phyloP scores from a whole-genome alignment of 2,888 invertebrate genomes.

The Rhingia rostrata region DNA sequence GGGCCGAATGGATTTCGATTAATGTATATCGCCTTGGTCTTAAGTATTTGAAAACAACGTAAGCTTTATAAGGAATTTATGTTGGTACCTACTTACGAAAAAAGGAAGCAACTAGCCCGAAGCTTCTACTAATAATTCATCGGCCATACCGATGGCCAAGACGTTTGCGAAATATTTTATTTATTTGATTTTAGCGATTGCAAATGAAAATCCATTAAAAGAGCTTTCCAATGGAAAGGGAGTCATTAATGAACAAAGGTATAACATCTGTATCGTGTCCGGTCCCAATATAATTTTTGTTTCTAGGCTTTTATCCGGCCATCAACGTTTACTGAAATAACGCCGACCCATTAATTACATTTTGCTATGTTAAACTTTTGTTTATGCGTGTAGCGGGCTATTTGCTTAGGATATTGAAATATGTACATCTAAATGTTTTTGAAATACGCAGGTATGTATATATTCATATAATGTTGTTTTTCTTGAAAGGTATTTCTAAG shows the following conservation, averaged over 20 bases:
- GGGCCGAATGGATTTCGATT: constrained; percentile 72
- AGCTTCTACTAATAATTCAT: constrained; percentile 53
- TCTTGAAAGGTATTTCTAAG: too few relatives aligned
- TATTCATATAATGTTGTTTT: too few relatives aligned
- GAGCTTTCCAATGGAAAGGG: constrained; percentile 10
- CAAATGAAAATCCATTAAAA: constrained; percentile 66
- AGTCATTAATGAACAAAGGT: too few relatives aligned
- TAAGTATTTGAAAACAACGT: constrained; percentile 34
- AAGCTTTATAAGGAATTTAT: constrained; percentile 47
- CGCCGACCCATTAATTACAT: not conserved
- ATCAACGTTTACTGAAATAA: not conserved
- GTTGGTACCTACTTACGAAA: constrained; percentile 50
- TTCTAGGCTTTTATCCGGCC: not conserved
- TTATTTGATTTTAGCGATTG: constrained; percentile 63
- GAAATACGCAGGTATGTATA: too few relatives aligned
- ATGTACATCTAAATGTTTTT: not conserved
- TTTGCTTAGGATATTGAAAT: not conserved
- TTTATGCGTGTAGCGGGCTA: not conserved
- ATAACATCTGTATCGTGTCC: not conserved
- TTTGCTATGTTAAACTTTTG: not conserved
- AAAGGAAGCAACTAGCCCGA: constrained; percentile 6
- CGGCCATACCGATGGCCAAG: constrained; percentile 17
- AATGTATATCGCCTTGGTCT: constrained; percentile 44
- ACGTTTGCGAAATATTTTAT: constrained; percentile 56
- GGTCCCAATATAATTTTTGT: not conserved